A percentile compares a stretch with the other conserved stretches of the same genome.
Conservation (phyloP, 2,797 vertebrate genomes). For the Chelonia mydas region DNA sequence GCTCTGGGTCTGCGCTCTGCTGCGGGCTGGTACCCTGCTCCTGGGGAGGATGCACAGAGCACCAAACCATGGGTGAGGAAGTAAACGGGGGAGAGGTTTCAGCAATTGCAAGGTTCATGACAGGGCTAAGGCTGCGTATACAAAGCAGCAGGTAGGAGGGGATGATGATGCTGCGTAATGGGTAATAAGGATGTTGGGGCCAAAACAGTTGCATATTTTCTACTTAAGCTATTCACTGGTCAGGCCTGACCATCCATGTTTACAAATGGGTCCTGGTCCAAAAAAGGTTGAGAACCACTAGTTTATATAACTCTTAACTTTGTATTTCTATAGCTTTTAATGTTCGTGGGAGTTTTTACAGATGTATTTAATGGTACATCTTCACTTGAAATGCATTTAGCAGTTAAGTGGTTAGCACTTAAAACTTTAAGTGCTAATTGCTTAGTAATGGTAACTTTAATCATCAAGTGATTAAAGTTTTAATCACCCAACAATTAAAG, state of each 20-base stretch:
- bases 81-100: background rate
- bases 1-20: no score
- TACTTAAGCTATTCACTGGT: background rate
- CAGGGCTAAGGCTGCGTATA: background rate
- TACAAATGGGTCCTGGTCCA: background rate
- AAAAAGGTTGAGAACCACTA: background rate
- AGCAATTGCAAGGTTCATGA: background rate
- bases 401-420: background rate
- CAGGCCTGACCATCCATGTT: background rate
- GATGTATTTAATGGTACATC: background rate
- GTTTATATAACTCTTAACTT: background rate
- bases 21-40: background rate
- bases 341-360: background rate
- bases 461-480: background rate
- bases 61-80: background rate
- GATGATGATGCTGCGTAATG: background rate
- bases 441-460: conserved; percentile 33
- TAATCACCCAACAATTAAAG: background rate
- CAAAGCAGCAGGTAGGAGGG: background rate
- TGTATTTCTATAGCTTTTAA: background rate
- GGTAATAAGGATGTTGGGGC: background rate
- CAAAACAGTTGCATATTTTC: background rate
- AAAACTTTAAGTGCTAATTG: conserved; percentile 1
- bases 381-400: background rate
- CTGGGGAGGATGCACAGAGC: background rate